phyloP scores from a whole-genome alignment of 2,888 invertebrate genomes.

The Lycia hirtaria region DNA sequence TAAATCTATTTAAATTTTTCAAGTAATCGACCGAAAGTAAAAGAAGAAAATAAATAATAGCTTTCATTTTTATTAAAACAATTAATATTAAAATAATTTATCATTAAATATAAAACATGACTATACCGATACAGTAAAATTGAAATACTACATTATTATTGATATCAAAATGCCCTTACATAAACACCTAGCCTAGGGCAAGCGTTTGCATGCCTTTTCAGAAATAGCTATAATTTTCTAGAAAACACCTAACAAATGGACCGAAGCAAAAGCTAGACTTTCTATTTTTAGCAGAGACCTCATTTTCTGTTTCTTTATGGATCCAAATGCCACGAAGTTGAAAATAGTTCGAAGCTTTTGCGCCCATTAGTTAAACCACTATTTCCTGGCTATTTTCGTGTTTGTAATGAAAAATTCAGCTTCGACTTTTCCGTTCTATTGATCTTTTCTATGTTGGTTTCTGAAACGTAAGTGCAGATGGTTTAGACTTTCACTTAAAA shows the following conservation, averaged over 20 bases:
- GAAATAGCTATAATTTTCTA: slow-evolving; percentile 9
- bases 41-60: too few species aligned
- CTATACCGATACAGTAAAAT: not conserved
- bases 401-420: slow-evolving; percentile 28
- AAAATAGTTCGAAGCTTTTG: slow-evolving; percentile 40
- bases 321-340: slow-evolving; percentile 32
- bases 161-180: not conserved
- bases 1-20: too few species aligned
- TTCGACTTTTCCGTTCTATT: slow-evolving; percentile 2
- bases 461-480: not conserved
- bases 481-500: too few species aligned
- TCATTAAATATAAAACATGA: not conserved
- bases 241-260: slow-evolving; percentile 6
- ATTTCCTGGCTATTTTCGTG: slow-evolving; percentile 25
- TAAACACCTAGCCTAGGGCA: not conserved
- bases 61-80: too few species aligned
- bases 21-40: too few species aligned
- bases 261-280: slow-evolving; percentile 25
- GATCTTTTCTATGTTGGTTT: not conserved
- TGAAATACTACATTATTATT: not conserved
- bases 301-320: slow-evolving; percentile 33
- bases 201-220: slow-evolving; percentile 7
- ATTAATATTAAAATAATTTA: too few species aligned
- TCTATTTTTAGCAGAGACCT: slow-evolving; percentile 27
- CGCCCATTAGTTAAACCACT: slow-evolving; percentile 15